Evolutionary conservation across 2,888 invertebrate genomes (phyloP), one percentile per base, ranked within the genome.

Genomic region (Athrips mouffetella): DNA sequence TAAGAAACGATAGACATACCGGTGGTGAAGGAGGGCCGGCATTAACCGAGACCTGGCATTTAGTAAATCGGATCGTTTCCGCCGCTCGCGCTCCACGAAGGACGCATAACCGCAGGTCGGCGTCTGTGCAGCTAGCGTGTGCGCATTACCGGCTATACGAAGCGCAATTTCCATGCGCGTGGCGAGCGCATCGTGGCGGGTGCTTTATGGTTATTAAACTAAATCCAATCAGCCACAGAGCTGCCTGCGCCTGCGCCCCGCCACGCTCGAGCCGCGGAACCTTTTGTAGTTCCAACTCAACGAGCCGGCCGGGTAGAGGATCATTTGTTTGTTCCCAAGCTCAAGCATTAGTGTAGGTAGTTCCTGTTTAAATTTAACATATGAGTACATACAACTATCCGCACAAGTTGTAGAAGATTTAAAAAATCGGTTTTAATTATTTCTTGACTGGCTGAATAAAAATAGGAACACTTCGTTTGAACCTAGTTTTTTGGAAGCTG

Each of bases 131-230:
- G n/a, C 29, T 23, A 18, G 37, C 16, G 25, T 33, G 44, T 33
- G 47, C 46, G 47, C 47, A 48, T 50, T 50, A 50, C 50, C 50
- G 29, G 45, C 45, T 40, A 48, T 51, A 46, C 51, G 55, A 47
- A 29, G 50, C 48, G 59, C 61, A 60, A 63, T 62, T 57, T 64
- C 60, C 63, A 60, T 61, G 56, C 45, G 45, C 48, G 49, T 53
- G 39, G 57, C 50, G 51, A 53, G 63, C 54, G 58, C 51, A 54
- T 48, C 54, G 51, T 58, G 54, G 59, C 58, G 63, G 67, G 77
- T 80, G 76, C 76, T 80, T 81, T 81, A 82, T 80, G 77, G 75
- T 80, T 75, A 81, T 82, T 80, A 80, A 80, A 79, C 73, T 76
- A 74, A 78, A 82, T 76, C 75, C 83, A 80, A 82, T 81, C 81